phyloP scores from a whole-genome alignment of 1,140 invertebrate genomes.

The Drosophila kanapiae region DNA sequence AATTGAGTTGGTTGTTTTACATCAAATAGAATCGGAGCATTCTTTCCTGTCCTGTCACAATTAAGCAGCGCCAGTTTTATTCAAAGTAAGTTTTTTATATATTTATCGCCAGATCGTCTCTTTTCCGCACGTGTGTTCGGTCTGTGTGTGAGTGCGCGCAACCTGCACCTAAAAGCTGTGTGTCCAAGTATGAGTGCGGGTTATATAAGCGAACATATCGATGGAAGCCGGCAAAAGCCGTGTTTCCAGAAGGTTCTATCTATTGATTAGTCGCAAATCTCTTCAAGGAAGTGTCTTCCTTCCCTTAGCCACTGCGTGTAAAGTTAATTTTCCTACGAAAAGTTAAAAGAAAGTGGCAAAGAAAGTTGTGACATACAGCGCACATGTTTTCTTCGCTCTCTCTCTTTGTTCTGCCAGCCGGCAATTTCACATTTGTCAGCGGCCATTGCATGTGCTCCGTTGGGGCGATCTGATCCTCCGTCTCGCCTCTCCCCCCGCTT shows the following conservation, averaged over 20 bases:
- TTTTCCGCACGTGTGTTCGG: neutral
- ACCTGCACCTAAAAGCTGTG: slow-evolving; percentile 21
- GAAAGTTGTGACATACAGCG: slow-evolving; percentile 17
- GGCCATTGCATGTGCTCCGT: slow-evolving; percentile 34
- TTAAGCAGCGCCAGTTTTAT: slow-evolving; percentile 39
- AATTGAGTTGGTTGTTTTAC: slow-evolving; percentile 71
- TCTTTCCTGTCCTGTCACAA: slow-evolving; percentile 31
- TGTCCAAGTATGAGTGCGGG: slow-evolving; percentile 10
- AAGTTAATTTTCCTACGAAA: neutral
- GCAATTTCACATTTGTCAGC: slow-evolving; percentile 50
- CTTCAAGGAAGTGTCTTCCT: slow-evolving; percentile 2
- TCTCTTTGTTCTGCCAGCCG: slow-evolving; percentile 29
- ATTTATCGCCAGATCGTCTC: no score
- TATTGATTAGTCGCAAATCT: slow-evolving; percentile 20
- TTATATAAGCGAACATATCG: slow-evolving; percentile 56
- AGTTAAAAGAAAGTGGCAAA: slow-evolving; percentile 19
- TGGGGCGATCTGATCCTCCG: slow-evolving; percentile 1
- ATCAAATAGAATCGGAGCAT: slow-evolving; percentile 55
- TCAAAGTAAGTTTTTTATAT: slow-evolving; percentile 55
- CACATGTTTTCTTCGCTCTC: slow-evolving; percentile 61
- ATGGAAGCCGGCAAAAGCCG: slow-evolving; percentile 38
- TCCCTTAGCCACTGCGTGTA: neutral
- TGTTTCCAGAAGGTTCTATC: slow-evolving; percentile 64
- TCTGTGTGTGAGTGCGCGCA: neutral
- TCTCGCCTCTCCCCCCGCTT: no score